Percentiles rank a stretch among this genome's conserved stretches.
Conservation (phyloP, 2,113 vertebrate species). For the Canis aureus region DNA sequence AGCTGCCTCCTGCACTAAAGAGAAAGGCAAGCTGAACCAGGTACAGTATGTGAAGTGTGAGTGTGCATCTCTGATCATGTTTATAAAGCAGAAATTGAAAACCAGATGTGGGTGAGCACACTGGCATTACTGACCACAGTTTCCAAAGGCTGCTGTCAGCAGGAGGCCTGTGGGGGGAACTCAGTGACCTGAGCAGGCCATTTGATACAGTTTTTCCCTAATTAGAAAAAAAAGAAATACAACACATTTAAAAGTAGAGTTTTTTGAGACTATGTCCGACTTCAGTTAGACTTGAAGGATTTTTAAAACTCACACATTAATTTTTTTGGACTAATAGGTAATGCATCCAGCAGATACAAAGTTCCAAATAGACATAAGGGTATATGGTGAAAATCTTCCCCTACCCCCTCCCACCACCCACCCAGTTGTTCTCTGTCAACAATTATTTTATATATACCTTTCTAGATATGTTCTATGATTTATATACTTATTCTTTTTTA, state of each 20-base stretch:
- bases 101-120: rapidly evolving
- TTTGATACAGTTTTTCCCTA: not conserved
- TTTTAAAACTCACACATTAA: not conserved
- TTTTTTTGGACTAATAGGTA: not conserved
- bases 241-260: not conserved
- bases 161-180: not conserved
- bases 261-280: not conserved
- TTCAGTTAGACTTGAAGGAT: not conserved
- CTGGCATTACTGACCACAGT: rapidly evolving
- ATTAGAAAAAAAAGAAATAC: not conserved
- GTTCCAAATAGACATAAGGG: not conserved
- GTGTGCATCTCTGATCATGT: not conserved
- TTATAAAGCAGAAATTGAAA: not conserved
- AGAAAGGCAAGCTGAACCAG: constrained; percentile 88
- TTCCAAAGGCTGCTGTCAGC: not conserved
- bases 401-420: rapidly evolving
- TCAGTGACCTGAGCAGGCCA: rapidly evolving
- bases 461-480: not conserved
- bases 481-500: not conserved
- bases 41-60: constrained; percentile 79
- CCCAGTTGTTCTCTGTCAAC: not conserved
- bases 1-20: constrained; percentile 81
- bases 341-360: not conserved
- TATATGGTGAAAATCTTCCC: not conserved
- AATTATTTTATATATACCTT: not conserved